phyloP scores from a whole-genome alignment of 1,140 invertebrate genomes.

The Penaeus indicus region DNA sequence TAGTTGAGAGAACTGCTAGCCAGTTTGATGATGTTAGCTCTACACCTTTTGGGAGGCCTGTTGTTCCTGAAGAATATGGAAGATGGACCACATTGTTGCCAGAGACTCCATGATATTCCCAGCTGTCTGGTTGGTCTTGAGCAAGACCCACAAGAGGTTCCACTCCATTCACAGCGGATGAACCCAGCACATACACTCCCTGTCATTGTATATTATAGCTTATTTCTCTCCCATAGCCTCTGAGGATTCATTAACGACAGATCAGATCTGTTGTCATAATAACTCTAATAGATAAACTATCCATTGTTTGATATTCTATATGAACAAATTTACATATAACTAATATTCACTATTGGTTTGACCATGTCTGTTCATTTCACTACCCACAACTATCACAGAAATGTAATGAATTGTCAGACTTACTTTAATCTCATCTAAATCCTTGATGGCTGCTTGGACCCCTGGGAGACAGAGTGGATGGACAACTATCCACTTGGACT shows the following conservation, averaged over 20 bases:
- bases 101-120: conserved; percentile 21
- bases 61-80: conserved; percentile 82
- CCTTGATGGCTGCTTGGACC: conserved; percentile 45
- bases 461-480: conserved; percentile 38
- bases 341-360: no score
- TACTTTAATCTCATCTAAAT: conserved; percentile 43
- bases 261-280: no score
- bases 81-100: conserved; percentile 66
- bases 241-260: no score
- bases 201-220: background rate
- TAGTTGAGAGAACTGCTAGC: conserved; percentile 43
- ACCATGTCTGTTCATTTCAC: no score
- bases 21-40: conserved; percentile 74
- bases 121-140: conserved; percentile 39
- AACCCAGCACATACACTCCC: conserved; percentile 48
- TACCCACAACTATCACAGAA: no score
- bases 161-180: conserved; percentile 8
- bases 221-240: no score
- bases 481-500: conserved; percentile 39
- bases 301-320: no score
- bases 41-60: conserved; percentile 90
- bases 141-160: conserved; percentile 18
- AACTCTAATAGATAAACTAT: no score
- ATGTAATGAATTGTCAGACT: background rate
- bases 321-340: no score